These are phyloP conservation scores for Pasiphila rectangulata DNA, from an alignment of 2,888 invertebrate genomes.

Conservation along the genomic window DNA sequence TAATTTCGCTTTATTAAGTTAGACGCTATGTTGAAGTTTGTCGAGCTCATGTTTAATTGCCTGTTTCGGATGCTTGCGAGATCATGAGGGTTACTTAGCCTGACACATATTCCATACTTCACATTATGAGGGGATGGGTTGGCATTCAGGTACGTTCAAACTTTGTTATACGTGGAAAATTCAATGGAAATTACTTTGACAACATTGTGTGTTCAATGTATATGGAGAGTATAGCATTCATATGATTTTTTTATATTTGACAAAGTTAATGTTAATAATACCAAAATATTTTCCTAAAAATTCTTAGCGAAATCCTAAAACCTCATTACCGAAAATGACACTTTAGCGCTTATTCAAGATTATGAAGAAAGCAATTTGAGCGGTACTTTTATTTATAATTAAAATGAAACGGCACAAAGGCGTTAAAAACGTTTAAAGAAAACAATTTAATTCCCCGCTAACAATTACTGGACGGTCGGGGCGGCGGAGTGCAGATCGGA, in stretches of 20 bases:
- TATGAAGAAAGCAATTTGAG: slow-evolving; percentile 44
- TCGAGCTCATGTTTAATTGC: slow-evolving; percentile 66
- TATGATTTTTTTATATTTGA: no score
- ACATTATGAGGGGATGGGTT: slow-evolving; percentile 23
- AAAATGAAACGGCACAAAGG: slow-evolving; percentile 49
- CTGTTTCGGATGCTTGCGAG: slow-evolving; percentile 56
- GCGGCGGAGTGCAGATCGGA: slow-evolving; percentile 39
- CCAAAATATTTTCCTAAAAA: not conserved
- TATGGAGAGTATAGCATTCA: no score
- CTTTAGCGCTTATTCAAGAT: slow-evolving; percentile 38
- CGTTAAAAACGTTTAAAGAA: slow-evolving; percentile 52
- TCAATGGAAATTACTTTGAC: not conserved
- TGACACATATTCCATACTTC: slow-evolving; percentile 25
- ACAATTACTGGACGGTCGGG: slow-evolving; percentile 45
- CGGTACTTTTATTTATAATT: slow-evolving; percentile 47
- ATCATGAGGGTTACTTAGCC: slow-evolving; percentile 42
- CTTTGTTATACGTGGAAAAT: not conserved
- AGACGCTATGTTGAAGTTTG: slow-evolving; percentile 66
- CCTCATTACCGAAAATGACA: slow-evolving; percentile 29
- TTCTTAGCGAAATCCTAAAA: slow-evolving; percentile 14
- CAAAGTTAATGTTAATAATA: no score
- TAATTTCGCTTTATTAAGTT: slow-evolving; percentile 74
- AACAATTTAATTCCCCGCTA: slow-evolving; percentile 55
- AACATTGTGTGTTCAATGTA: no score
- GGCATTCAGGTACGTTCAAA: not conserved